Percentiles rank a stretch among this genome's conserved stretches.
Conservation (phyloP, 2,888 invertebrate species). For the Aspidiotus destructor region DNA sequence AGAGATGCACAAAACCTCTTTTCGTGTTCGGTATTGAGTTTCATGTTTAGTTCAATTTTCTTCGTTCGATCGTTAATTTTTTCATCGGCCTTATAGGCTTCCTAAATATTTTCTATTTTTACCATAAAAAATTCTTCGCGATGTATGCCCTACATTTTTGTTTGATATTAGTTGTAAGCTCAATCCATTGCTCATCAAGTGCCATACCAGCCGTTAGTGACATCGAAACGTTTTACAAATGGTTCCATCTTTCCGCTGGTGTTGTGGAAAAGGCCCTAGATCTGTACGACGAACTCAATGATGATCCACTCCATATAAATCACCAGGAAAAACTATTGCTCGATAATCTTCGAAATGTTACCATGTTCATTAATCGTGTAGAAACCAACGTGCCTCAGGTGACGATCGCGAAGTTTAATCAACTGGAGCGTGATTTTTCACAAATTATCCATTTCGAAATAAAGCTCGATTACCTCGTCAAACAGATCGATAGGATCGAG, state of each 20-base stretch:
- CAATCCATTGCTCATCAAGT: not conserved
- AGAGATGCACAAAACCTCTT: no score
- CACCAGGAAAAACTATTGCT: conserved; percentile 11
- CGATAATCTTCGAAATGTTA: conserved; percentile 5
- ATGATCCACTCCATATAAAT: not conserved
- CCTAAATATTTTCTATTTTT: no score
- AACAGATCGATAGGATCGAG: conserved; percentile 11
- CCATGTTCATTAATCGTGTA: conserved; percentile 3
- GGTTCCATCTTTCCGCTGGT: not conserved
- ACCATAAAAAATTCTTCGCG: not conserved
- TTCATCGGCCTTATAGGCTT: no score
- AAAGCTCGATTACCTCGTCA: conserved; percentile 19
- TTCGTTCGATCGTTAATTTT: no score
- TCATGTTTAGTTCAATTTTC: no score
- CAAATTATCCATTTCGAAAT: conserved; percentile 27
- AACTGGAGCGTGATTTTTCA: conserved; percentile 25
- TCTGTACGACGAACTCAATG: conserved; percentile 2
- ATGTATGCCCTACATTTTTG: not conserved
- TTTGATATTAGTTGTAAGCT: not conserved
- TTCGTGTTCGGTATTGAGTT: no score
- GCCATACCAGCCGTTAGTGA: not conserved
- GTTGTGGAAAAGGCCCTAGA: not conserved
- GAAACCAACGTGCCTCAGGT: conserved; percentile 21
- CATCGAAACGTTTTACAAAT: not conserved
- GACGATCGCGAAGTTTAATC: conserved; percentile 15